Evolutionary conservation across 2,797 vertebrate species (phyloP), one percentile per base, ranked within the genome.

Genomic region (Sebastes hubbsi): DNA sequence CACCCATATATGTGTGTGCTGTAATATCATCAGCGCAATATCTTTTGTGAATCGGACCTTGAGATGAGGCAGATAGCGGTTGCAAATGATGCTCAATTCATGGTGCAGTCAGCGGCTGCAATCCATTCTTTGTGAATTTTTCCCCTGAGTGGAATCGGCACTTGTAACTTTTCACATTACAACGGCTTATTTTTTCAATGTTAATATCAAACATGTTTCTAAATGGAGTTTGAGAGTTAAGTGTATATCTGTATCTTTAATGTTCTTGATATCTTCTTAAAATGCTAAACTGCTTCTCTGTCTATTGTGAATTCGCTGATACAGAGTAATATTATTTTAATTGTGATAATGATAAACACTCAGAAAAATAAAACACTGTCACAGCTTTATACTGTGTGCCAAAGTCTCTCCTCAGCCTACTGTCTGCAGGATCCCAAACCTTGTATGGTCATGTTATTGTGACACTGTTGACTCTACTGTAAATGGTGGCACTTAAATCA

Each of bases 381-480:
- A 87, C 24, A 61, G 77, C 81, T 87, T 88, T 78, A 32, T 60
- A 73, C 38, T 60, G 11, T 8, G 30, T 72, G 82, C 86, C 85
- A 87, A 79, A 82, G 70, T 22, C 55, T 22, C 36, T 68, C 30
- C 58, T 49, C 65, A 46, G 81, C 22, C 63, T 20, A 14, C 52
- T 25, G 66, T 69, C 79, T 81, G 76, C 78, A 77, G 81, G 74
- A 58, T 82, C 85, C 55, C 46, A 14, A 8, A 66, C 93, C 93
- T 89, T 94, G 54, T 94, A 92, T 86, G 91, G 94, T 89, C 76
- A 88, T 91, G 90, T 91, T 92, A 88, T 89, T 90, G 87, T 88
- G 64, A 72, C 66, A 32, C 68, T 66, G 81, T 82, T 72, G 67
- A 80, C 81, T 78, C 38, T 38, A 62, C 78, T 83, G 87, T 82